These are phyloP conservation scores for Marmota monax DNA, from an alignment of 2,113 vertebrate genomes.

Conservation along the genomic window DNA sequence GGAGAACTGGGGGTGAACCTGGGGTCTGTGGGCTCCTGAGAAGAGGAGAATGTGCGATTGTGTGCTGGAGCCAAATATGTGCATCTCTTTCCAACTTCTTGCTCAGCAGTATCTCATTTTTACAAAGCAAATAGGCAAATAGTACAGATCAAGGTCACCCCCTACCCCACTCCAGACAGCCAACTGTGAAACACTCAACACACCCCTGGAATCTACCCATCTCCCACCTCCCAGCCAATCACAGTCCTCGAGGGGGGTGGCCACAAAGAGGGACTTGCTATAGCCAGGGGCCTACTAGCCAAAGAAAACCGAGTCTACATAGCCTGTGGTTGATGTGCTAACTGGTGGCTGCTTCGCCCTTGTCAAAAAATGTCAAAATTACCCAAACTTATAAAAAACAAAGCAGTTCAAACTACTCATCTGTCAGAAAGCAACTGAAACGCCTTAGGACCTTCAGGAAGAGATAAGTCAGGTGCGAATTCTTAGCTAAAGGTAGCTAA, in stretches of 20 bases:
- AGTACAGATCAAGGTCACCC: background rate
- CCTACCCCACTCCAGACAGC: too few species aligned
- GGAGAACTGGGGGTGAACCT: background rate
- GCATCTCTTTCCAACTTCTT: background rate
- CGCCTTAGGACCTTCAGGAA: background rate
- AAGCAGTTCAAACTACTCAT: background rate
- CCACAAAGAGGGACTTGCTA: background rate
- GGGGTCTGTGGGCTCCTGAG: background rate
- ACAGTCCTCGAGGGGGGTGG: background rate
- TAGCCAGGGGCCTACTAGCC: background rate
- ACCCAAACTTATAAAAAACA: background rate
- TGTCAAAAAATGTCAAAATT: constrained; percentile 24
- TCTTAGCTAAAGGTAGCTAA: background rate
- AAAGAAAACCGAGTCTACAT: constrained; percentile 1
- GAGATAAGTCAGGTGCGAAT: background rate
- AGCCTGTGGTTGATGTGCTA: background rate
- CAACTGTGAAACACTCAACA: background rate
- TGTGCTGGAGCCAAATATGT: fast-evolving
- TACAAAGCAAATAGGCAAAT: background rate
- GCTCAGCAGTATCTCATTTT: background rate
- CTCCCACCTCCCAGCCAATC: background rate
- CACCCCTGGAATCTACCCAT: background rate
- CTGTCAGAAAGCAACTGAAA: background rate
- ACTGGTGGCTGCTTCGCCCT: background rate
- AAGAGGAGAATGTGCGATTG: background rate